phyloP scores from a whole-genome alignment of 2,113 vertebrate genomes.

The Apaloderma vittatum region DNA sequence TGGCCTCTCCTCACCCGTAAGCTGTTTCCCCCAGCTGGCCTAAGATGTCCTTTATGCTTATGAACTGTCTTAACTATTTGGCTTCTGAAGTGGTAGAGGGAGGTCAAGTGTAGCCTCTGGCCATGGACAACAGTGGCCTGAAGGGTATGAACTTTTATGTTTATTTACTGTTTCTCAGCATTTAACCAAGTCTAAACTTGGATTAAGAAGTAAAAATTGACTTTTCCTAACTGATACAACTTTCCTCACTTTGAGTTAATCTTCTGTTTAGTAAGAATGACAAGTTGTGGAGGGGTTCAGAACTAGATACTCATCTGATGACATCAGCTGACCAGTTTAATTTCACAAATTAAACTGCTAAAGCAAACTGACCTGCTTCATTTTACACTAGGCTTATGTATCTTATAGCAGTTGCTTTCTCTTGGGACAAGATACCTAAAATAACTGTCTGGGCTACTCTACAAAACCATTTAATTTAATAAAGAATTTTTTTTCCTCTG shows the following conservation, averaged over 20 bases:
- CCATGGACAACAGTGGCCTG: neutral
- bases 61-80: neutral
- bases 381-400: neutral
- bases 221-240: neutral
- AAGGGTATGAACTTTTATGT: neutral
- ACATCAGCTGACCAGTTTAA: neutral
- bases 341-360: neutral
- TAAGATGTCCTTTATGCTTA: neutral
- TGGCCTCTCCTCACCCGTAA: neutral
- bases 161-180: neutral
- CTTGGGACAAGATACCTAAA: neutral
- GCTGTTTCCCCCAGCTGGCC: neutral
- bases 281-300: neutral
- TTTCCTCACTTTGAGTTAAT: neutral
- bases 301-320: neutral
- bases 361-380: neutral
- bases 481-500: neutral
- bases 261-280: neutral
- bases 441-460: neutral
- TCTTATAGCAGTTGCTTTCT: neutral
- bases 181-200: neutral
- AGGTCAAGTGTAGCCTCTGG: neutral
- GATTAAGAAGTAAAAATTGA: no score
- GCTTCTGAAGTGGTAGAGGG: neutral
- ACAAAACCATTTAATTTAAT: neutral